Base-by-base conservation (phyloP, 2,888 invertebrate genomes). In the Oscheius sp. region DNA sequence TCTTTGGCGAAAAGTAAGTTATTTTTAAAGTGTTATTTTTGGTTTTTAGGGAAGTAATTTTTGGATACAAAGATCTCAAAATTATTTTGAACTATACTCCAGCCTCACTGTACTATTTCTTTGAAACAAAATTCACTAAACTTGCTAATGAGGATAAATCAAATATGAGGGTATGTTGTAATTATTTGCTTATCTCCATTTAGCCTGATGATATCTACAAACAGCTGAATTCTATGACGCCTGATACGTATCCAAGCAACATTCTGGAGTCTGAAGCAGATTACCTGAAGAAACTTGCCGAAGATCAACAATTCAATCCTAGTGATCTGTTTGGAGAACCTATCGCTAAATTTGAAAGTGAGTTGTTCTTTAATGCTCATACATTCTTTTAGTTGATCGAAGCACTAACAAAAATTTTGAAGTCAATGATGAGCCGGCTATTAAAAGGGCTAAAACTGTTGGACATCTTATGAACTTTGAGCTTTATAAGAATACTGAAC, bases 41-140 rank as follows among this genome's bases (percentile, higher is more conserved):
- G 65, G 48, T 17, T 76, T 88, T 33, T 85, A 91, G 91, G 83
- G 97, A 97, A 89, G 92, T 91, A 73, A 94, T 97, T 87, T 95
- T 95, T 89, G 97, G 96, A 2, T 97, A 95, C 87, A 91, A 92
- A 85, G 92, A 93, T 84, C 88, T 96, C 37, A 90, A 90, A 70
- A 91, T 96, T 2, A 90, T 91, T 74, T 88, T 96, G 2, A 92
- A 91, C 86, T 95, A 93, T 87, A 91, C 92, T 71, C 93, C 94
- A 65, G 92, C 91, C 23, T 91, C 91, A 72, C 89, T 95, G 70
- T 91, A 91, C 82, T 92, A 93, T 65, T 96, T 92, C 86, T 88
- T 95, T 61, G 91, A 91, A 64, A 90, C 93, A 80, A 90, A 90
- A 57, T 94, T 92, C 86, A 89, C 90, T 10, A 91, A 91, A 65